phyloP scores from a whole-genome alignment of 2,797 vertebrate species.

The Anisognathus igniventris region DNA sequence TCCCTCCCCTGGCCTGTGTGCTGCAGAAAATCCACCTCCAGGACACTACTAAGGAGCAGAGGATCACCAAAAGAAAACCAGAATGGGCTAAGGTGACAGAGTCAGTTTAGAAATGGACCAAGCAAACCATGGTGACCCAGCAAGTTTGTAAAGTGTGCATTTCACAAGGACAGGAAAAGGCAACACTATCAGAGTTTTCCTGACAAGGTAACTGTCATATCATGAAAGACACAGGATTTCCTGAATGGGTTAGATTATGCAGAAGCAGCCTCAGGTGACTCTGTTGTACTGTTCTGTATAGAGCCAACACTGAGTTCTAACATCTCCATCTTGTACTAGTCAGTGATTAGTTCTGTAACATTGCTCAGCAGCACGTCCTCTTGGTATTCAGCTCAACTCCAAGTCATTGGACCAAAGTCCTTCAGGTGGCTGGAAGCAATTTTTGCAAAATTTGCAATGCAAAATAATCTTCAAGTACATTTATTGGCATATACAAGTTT shows the following conservation, averaged over 20 bases:
- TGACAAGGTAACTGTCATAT: background rate
- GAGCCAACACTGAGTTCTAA: background rate
- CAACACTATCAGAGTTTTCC: background rate
- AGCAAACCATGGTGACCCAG: background rate
- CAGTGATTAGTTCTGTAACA: background rate
- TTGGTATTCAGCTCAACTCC: background rate
- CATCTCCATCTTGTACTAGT: background rate
- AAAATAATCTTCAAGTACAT: background rate
- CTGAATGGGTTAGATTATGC: background rate
- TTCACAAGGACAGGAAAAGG: background rate
- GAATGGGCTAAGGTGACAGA: background rate
- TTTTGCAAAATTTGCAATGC: background rate
- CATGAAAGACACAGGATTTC: background rate
- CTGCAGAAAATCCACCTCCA: background rate
- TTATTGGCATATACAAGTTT: background rate
- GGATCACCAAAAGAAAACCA: background rate
- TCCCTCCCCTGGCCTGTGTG: background rate
- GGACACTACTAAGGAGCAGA: background rate
- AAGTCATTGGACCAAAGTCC: background rate
- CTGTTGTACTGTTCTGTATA: background rate
- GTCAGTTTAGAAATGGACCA: background rate
- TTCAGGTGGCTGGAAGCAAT: background rate
- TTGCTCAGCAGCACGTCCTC: background rate
- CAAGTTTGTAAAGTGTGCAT: background rate
- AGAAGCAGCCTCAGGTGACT: background rate